Conservation (phyloP, 2,797 vertebrate genomes). For the Sebastes cheni region DNA sequence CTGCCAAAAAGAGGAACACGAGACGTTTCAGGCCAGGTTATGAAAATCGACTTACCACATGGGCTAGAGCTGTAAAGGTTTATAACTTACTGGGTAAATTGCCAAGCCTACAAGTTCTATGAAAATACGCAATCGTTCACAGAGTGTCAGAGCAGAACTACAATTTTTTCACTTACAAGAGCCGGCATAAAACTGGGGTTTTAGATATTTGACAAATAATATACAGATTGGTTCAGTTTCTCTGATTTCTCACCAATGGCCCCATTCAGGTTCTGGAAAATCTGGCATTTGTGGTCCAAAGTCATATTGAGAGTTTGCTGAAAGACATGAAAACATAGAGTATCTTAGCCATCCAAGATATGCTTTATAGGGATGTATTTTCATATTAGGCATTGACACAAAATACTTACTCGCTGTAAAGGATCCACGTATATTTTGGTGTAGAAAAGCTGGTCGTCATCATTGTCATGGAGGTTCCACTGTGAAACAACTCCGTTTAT, state of each 20-base stretch:
- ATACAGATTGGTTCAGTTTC: neutral
- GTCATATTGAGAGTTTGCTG: constrained; percentile 93
- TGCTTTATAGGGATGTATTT: constrained; percentile 25
- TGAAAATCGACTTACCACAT: constrained; percentile 37
- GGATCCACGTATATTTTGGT: constrained; percentile 96
- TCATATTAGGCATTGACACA: neutral
- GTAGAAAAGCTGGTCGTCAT: constrained; percentile 99
- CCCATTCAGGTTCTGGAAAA: constrained; percentile 97
- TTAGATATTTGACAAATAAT: neutral
- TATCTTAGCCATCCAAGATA: neutral
- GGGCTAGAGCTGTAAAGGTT: neutral
- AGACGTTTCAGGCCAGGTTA: constrained; percentile 41
- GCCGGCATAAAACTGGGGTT: neutral
- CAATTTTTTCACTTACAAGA: neutral
- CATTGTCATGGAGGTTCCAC: constrained; percentile 96
- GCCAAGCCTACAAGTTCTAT: neutral
- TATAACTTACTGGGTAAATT: neutral
- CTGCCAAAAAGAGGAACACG: constrained; percentile 75
- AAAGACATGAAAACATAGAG: constrained; percentile 41
- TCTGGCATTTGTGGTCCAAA: constrained; percentile 95
- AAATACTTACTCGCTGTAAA: constrained; percentile 86
- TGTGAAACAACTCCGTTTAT: constrained; percentile 89
- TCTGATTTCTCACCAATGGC: constrained; percentile 88
- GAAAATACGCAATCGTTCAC: neutral
- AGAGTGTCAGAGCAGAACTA: neutral